Evolutionary conservation across 2,888 invertebrate genomes (phyloP).

Genomic region (Atrina japonica): DNA sequence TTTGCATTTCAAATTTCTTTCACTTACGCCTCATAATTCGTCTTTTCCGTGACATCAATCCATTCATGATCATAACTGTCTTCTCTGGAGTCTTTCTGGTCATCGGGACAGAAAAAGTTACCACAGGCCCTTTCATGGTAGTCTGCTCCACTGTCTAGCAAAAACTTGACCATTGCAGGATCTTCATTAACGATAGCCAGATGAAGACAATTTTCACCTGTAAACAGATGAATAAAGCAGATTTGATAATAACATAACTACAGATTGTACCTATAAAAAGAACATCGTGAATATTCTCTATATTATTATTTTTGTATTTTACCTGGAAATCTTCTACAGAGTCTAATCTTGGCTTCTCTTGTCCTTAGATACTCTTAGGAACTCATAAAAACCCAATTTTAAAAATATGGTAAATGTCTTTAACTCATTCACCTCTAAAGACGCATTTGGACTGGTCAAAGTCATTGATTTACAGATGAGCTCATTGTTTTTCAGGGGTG

Average conservation of each 20-base stretch:
- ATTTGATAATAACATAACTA: not conserved
- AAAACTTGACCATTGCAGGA: constrained; percentile 97
- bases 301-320: too few species aligned
- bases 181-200: constrained; percentile 99
- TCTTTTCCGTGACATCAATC: constrained; percentile 89
- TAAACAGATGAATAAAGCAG: not conserved
- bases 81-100: constrained; percentile 93
- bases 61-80: constrained; percentile 95
- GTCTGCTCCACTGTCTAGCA: constrained; percentile 94
- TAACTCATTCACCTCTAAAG: too few species aligned
- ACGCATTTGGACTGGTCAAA: too few species aligned
- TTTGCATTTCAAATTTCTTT: too few species aligned
- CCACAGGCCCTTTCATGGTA: constrained; percentile 95
- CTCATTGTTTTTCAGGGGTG: too few species aligned
- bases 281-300: not conserved
- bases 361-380: too few species aligned
- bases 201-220: constrained; percentile 95
- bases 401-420: too few species aligned
- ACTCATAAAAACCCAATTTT: too few species aligned
- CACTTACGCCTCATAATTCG: constrained; percentile 80
- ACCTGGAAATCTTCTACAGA: too few species aligned
- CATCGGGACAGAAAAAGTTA: constrained; percentile 97
- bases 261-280: not conserved
- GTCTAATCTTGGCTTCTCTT: too few species aligned
- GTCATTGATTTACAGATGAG: too few species aligned